Evolutionary conservation across 2,888 invertebrate genomes (phyloP).

Genomic region (Entomobrya multifasciata): DNA sequence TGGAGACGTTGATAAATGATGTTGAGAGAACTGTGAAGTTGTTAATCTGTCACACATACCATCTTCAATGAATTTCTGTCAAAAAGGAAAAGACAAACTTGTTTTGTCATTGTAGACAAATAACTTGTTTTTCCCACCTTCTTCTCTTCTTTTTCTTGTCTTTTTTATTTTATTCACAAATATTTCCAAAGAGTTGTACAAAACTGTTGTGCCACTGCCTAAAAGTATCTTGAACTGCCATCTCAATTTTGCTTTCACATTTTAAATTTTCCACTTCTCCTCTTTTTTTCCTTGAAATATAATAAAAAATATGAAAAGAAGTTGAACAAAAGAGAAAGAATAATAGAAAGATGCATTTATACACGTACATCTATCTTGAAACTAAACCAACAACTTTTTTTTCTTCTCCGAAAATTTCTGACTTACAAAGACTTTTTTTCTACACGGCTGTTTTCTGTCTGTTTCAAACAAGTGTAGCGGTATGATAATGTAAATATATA

Average conservation of each 20-base stretch:
- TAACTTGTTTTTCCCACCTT: slow-evolving; percentile 40
- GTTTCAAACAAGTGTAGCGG: slow-evolving; percentile 20
- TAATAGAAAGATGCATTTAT: not conserved
- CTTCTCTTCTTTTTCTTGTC: slow-evolving; percentile 29
- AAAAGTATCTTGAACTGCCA: not conserved
- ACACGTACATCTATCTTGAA: not conserved
- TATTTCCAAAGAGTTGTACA: not conserved
- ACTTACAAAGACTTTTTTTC: slow-evolving; percentile 44
- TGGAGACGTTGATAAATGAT: slow-evolving; percentile 67
- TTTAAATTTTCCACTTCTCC: slow-evolving; percentile 17
- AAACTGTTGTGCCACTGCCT: not conserved
- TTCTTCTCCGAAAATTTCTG: slow-evolving; percentile 11
- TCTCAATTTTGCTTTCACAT: slow-evolving; percentile 44
- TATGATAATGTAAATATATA: not conserved
- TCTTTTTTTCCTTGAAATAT: no score
- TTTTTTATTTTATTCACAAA: not conserved
- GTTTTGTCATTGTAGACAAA: slow-evolving; percentile 69
- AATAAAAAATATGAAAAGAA: not conserved
- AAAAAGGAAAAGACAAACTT: slow-evolving; percentile 63
- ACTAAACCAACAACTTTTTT: not conserved
- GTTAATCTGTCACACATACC: slow-evolving; percentile 68
- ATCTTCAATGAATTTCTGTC: slow-evolving; percentile 65
- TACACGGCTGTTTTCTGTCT: slow-evolving; percentile 53
- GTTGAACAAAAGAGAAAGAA: not conserved
- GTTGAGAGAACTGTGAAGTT: slow-evolving; percentile 51